Evolutionary conservation across 1,140 invertebrate genomes (phyloP).

Genomic region (Diorhabda elongata): DNA sequence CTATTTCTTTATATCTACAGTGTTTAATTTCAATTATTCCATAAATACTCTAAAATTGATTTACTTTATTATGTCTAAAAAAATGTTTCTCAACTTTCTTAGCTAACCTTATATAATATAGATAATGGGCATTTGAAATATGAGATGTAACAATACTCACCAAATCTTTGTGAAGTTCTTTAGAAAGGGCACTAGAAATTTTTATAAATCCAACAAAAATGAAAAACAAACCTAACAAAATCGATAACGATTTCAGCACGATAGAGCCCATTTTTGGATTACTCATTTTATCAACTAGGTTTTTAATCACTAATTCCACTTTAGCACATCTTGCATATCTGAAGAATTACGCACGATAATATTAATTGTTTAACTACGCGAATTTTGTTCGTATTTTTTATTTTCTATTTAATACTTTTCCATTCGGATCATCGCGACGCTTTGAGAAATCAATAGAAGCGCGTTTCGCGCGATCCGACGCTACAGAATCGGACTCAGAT

Average conservation of each 20-base stretch:
- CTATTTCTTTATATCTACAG: too few species aligned
- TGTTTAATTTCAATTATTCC: too few species aligned
- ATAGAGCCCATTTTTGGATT: conserved; percentile 61
- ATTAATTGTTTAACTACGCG: too few species aligned
- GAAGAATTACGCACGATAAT: too few species aligned
- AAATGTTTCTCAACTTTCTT: too few species aligned
- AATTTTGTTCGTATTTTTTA: too few species aligned
- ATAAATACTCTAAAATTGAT: too few species aligned
- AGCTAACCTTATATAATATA: background rate
- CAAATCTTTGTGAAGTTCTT: conserved; percentile 95
- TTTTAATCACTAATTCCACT: background rate
- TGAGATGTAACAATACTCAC: conserved; percentile 56
- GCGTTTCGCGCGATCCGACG: background rate
- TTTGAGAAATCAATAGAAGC: conserved; percentile 13
- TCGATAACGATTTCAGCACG: conserved; percentile 83
- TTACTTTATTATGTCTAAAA: too few species aligned
- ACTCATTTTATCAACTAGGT: conserved; percentile 5
- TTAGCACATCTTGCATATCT: background rate
- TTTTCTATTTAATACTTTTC: background rate
- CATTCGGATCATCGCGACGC: conserved; percentile 13
- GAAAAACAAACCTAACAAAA: conserved; percentile 91
- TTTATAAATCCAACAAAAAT: conserved; percentile 92
- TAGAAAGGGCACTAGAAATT: conserved; percentile 84
- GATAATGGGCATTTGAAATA: conserved; percentile 6
- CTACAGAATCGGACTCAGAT: background rate